Conservation (phyloP, 1,140 invertebrate species). For the Drosophila lacertosa region DNA sequence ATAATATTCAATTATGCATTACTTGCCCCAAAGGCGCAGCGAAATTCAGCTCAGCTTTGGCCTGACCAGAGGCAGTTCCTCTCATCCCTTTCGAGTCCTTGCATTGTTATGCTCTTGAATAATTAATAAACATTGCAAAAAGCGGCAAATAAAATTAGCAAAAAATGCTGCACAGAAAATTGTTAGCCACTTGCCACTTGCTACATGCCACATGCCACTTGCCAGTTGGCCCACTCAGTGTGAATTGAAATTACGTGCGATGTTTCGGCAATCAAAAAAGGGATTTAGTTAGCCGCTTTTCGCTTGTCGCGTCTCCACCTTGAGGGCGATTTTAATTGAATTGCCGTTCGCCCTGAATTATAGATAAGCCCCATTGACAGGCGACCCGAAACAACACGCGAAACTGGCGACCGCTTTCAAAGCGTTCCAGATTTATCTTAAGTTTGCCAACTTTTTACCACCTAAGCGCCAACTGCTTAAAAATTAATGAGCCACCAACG, state of each 20-base stretch:
- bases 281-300: slow-evolving; percentile 52
- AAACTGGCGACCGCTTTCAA: slow-evolving; percentile 21
- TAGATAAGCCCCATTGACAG: slow-evolving; percentile 63
- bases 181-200: slow-evolving; percentile 28
- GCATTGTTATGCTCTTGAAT: slow-evolving; percentile 50
- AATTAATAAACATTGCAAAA: slow-evolving; percentile 76
- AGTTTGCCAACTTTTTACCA: slow-evolving; percentile 55
- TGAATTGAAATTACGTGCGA: slow-evolving; percentile 69
- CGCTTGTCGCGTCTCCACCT: slow-evolving; percentile 45
- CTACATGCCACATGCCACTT: background rate
- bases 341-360: slow-evolving; percentile 57
- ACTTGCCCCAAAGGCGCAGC: slow-evolving; percentile 38
- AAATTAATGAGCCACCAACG: slow-evolving; percentile 57
- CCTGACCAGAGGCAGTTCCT: slow-evolving; percentile 6
- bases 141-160: slow-evolving; percentile 69
- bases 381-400: slow-evolving; percentile 17
- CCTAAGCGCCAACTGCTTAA: slow-evolving; percentile 46
- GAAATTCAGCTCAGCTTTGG: background rate
- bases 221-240: slow-evolving; percentile 10
- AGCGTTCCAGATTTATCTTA: slow-evolving; percentile 56
- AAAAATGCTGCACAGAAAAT: slow-evolving; percentile 37
- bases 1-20: slow-evolving; percentile 74
- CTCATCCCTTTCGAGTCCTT: background rate
- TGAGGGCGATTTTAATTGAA: slow-evolving; percentile 70
- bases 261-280: slow-evolving; percentile 65